Evolutionary conservation across 2,113 vertebrate species (phyloP).

Genomic region (Ophiodon elongatus): DNA sequence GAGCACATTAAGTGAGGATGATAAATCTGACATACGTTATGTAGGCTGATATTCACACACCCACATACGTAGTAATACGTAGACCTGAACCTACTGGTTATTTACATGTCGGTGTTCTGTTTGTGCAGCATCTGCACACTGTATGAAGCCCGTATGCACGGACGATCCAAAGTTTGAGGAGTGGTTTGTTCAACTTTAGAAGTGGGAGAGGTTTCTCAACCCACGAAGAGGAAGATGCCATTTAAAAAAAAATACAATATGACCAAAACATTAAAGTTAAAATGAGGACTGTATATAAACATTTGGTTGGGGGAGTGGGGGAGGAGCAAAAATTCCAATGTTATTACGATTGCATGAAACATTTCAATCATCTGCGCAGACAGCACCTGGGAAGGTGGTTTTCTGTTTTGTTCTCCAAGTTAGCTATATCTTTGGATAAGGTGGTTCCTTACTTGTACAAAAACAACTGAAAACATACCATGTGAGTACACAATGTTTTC

Average conservation of each 20-base stretch:
- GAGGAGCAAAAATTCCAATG: background rate
- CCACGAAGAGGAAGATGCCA: background rate
- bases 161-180: background rate
- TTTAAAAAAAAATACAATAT: background rate
- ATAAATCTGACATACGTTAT: constrained; percentile 72
- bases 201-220: background rate
- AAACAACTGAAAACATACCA: constrained; percentile 8
- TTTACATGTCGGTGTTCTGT: background rate
- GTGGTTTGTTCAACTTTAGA: background rate
- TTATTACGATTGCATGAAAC: background rate
- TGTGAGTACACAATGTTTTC: constrained; percentile 22
- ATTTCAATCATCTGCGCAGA: background rate
- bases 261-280: background rate
- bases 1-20: constrained; percentile 78
- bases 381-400: background rate
- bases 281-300: background rate
- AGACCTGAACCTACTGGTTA: background rate
- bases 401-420: background rate
- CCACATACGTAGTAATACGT: constrained; percentile 32
- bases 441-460: constrained; percentile 21
- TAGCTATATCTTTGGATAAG: constrained; percentile 16
- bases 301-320: background rate
- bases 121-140: background rate
- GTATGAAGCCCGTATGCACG: background rate
- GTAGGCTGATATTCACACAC: constrained; percentile 57